These are phyloP conservation scores for Hypanus sabinus DNA, from an alignment of 2,113 vertebrate species.

Conservation along the genomic window DNA sequence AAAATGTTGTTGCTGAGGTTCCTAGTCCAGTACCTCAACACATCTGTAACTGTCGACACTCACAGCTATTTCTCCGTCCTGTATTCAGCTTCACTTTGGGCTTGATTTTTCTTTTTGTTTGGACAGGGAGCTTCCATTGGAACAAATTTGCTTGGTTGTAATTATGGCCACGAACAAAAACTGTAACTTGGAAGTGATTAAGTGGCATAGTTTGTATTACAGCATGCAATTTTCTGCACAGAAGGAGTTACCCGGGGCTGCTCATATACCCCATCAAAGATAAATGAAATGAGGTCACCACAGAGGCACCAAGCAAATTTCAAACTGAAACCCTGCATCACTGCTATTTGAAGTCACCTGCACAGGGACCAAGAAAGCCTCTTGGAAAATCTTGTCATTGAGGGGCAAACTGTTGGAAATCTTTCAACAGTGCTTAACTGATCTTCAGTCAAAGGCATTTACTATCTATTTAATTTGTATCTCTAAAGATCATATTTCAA, in stretches of 20 bases:
- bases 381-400: background rate
- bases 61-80: background rate
- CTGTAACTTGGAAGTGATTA: background rate
- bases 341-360: background rate
- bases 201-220: background rate
- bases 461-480: background rate
- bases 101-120: background rate
- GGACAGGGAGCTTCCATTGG: background rate
- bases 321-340: background rate
- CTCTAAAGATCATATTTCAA: background rate
- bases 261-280: background rate
- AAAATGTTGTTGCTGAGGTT: background rate
- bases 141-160: background rate
- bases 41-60: background rate
- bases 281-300: background rate
- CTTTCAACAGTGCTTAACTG: background rate
- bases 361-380: background rate
- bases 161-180: constrained; percentile 5
- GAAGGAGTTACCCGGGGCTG: constrained; percentile 7
- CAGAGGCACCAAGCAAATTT: background rate
- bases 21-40: background rate
- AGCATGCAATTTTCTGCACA: constrained; percentile 21
- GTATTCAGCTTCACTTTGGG: background rate
- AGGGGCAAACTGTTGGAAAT: background rate
- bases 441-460: background rate